Evolutionary conservation across 2,888 invertebrate genomes (phyloP), one percentile per base, ranked within the genome.

Genomic region (Agrypnus murinus): DNA sequence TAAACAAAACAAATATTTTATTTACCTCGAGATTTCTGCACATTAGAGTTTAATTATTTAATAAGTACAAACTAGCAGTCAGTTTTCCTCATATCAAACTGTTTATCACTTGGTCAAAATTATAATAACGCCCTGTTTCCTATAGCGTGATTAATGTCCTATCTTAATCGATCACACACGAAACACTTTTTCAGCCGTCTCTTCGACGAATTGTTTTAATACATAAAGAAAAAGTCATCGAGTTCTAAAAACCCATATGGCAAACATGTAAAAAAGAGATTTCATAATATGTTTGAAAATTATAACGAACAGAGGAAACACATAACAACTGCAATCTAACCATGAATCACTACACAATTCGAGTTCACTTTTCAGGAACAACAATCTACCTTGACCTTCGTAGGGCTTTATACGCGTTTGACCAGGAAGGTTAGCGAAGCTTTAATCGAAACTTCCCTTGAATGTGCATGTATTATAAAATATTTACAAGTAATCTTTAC

Each of bases 371-470:
- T 40, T 64, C 64, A 53, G 63, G 36, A 64, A 58, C 48, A 68
- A 50, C 46, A 59, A 64, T 68, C 59, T 25, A 34, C 71, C 71
- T 71, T 71, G 71, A 71, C 71, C 71, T 71, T 71, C 57, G 10
- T 5, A 62, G 46, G 38, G 57, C 63, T 48, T 25, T 12, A 71
- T 68, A 53, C 66, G 45, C 5, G 25, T 59, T 64, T 68, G 67
- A 68, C 58, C 66, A 64, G 25, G 40, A 36, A 60, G 14, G 58
- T 36, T 63, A 15, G 36, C 15, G 34, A 48, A 60, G 59, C 40
- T 71, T 71, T 71, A 68, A 71, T 71, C 71, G 71, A 71, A 71
- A 58, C 57, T 71, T 43, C 59, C 71, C 71, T 64, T 71, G 71
- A 48, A 59, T 70, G 14, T 70, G 57, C 57, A 62, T 12, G 34